Base-by-base conservation (phyloP, 30 jellyfish, hydroid and myxozoan genomes). In the Rhopilema esculentum region DNA sequence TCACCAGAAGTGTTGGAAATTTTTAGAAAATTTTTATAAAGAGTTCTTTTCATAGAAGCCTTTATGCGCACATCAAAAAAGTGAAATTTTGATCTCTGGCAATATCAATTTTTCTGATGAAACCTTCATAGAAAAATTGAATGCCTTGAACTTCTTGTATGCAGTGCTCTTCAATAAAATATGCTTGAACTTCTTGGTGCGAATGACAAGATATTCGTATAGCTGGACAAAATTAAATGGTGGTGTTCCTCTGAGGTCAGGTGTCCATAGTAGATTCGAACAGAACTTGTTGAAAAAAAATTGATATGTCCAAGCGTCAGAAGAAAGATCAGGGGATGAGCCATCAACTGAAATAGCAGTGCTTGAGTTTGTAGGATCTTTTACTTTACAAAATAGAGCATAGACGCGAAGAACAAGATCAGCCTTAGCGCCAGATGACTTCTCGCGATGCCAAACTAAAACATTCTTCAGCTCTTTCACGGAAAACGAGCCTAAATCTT, bases 141-240 rank as follows among this genome's bases (percentile, higher is more conserved):
- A 81, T 30, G 91, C 49, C 26, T 81, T 79, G 69, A 57, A 80
- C 79, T 79, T 79, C 67, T 79, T 79, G 89, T 53, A 79, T 21
- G 67, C 89, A 19, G 91, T 33, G 66, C 91, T 81, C 73, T 81
- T 49, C 53, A 81, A 33, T 27, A 15, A 25, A 29, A 79, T 81
- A 28, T 64, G 91, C 73, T 81, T 81, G 83, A 64, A 66, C 74
- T 81, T 65, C 62, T 20, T 50, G 2, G 72, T 81, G 53, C 75
- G 72, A 25, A 81, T 49, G 49, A 81, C 91, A 65, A 81, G 83
- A 49, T 81, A 81, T 20, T 81, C 91, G 27, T 81, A 81, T 1
- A 63, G 83, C 83, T 69, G 89, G 22, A 79, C 57, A 79, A 53
- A 79, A 33, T 63, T 61, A 32, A 28, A 79, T 24, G 80, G 23